Percentiles rank a stretch among this genome's conserved stretches.
These are phyloP conservation scores for Sepiola atlantica DNA, from an alignment of 2,888 invertebrate genomes.

Conservation along the genomic window DNA sequence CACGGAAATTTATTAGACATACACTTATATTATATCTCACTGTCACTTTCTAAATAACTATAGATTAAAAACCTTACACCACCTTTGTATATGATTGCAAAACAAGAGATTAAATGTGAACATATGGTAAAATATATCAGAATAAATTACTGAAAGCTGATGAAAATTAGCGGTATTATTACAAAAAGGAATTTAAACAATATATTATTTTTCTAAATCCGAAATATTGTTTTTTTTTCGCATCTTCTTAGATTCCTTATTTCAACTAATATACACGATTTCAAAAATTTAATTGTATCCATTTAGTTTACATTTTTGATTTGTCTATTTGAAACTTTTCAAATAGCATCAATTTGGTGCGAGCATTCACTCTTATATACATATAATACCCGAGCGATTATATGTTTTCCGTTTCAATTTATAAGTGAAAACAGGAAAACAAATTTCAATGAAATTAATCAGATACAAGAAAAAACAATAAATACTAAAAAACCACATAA, in stretches of 20 bases:
- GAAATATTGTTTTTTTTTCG: not conserved
- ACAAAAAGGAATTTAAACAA: too few species aligned
- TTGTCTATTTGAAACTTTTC: not conserved
- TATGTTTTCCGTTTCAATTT: not conserved
- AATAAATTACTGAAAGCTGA: too few species aligned
- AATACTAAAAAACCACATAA: not conserved
- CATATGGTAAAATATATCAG: too few species aligned
- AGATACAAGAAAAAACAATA: not conserved
- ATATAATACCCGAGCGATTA: not conserved
- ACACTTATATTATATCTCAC: too few species aligned
- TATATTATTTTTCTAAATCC: not conserved
- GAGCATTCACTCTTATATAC: not conserved
- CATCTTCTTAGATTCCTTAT: not conserved
- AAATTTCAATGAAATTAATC: not conserved
- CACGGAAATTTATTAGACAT: too few species aligned
- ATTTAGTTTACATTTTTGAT: not conserved
- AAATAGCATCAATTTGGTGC: not conserved
- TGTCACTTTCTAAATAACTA: too few species aligned
- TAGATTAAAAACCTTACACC: too few species aligned
- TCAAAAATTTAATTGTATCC: too few species aligned
- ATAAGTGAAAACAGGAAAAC: not conserved
- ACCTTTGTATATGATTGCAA: too few species aligned
- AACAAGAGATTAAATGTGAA: too few species aligned
- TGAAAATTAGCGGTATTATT: too few species aligned
- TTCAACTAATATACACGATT: conserved; percentile 15